Percentiles rank a stretch among this genome's conserved stretches.
These are phyloP conservation scores for Oscheius sp. DNA, from an alignment of 2,888 invertebrate genomes.

Conservation along the genomic window DNA sequence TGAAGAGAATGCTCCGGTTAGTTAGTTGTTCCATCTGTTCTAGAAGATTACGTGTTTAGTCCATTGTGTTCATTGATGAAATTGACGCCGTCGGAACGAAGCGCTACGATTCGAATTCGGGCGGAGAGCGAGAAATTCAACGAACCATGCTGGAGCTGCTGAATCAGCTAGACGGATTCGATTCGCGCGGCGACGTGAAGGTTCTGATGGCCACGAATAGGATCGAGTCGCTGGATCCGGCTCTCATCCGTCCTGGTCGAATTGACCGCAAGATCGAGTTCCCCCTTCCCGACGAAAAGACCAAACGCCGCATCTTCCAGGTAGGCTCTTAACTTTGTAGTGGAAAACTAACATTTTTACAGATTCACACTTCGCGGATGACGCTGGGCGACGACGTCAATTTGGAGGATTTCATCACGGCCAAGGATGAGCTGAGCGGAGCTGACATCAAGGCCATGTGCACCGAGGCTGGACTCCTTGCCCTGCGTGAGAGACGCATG, in stretches of 20 bases:
- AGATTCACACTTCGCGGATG: conserved; percentile 98
- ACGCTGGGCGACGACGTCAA: conserved; percentile 96
- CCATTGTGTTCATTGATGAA: conserved; percentile 99
- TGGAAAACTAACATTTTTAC: neutral
- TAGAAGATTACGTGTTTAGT: conserved; percentile 74
- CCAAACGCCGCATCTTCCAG: conserved; percentile 82
- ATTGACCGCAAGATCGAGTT: conserved; percentile 99
- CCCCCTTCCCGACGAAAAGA: conserved; percentile 98
- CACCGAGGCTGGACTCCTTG: conserved; percentile 98
- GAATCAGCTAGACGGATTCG: conserved; percentile 97
- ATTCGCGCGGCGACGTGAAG: conserved; percentile 95
- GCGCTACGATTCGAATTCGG: conserved; percentile 96
- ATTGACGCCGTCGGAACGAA: conserved; percentile 97
- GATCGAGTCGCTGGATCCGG: conserved; percentile 98
- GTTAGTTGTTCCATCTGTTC: conserved; percentile 4
- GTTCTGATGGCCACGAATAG: conserved; percentile 97
- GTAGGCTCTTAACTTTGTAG: conserved; percentile 28
- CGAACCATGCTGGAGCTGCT: conserved; percentile 98
- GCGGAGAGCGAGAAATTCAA: conserved; percentile 98
- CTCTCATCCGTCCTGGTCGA: conserved; percentile 95
- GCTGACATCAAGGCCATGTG: conserved; percentile 88
- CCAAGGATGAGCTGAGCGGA: conserved; percentile 98
- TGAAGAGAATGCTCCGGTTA: conserved; percentile 92
- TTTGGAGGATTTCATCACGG: conserved; percentile 95
- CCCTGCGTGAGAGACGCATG: conserved; percentile 95